These are phyloP conservation scores for Aphaenogaster rudis DNA, from an alignment of 1,140 invertebrate species.

Conservation along the genomic window DNA sequence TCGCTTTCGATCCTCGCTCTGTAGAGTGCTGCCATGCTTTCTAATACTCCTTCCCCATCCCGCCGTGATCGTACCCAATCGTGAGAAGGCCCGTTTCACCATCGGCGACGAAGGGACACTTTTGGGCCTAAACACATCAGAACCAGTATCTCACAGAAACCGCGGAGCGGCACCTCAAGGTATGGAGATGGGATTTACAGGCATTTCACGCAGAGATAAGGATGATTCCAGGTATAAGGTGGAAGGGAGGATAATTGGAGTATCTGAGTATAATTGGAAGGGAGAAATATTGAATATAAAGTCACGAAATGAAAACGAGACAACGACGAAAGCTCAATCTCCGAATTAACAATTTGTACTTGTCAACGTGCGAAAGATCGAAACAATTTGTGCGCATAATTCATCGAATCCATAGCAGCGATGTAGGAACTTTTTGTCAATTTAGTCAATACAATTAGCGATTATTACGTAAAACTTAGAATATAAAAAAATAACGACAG, in stretches of 20 bases:
- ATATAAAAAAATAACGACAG: not conserved
- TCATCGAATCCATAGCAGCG: slow-evolving; percentile 24
- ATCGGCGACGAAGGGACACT: slow-evolving; percentile 98
- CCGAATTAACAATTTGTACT: slow-evolving; percentile 31
- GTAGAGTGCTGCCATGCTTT: slow-evolving; percentile 92
- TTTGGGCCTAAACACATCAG: slow-evolving; percentile 91
- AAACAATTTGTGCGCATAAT: slow-evolving; percentile 43
- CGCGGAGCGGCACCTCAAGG: slow-evolving; percentile 83
- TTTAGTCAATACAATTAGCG: not conserved
- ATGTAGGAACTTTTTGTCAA: not conserved
- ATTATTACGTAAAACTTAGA: slow-evolving; percentile 38
- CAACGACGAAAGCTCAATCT: slow-evolving; percentile 69
- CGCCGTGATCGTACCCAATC: slow-evolving; percentile 95
- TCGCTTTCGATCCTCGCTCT: slow-evolving; percentile 95
- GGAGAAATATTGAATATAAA: slow-evolving; percentile 48
- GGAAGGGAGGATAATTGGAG: too few relatives aligned
- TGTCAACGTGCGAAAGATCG: slow-evolving; percentile 37
- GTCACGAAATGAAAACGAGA: slow-evolving; percentile 55
- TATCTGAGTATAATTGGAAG: not conserved
- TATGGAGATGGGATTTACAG: slow-evolving; percentile 72
- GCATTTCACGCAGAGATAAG: not conserved
- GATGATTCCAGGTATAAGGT: not conserved
- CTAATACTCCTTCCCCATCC: slow-evolving; percentile 95
- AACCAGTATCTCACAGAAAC: slow-evolving; percentile 87
- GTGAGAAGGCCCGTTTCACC: slow-evolving; percentile 96